These are phyloP conservation scores for Lochmaea crataegi DNA, from an alignment of 2,888 invertebrate genomes.

Conservation along the genomic window DNA sequence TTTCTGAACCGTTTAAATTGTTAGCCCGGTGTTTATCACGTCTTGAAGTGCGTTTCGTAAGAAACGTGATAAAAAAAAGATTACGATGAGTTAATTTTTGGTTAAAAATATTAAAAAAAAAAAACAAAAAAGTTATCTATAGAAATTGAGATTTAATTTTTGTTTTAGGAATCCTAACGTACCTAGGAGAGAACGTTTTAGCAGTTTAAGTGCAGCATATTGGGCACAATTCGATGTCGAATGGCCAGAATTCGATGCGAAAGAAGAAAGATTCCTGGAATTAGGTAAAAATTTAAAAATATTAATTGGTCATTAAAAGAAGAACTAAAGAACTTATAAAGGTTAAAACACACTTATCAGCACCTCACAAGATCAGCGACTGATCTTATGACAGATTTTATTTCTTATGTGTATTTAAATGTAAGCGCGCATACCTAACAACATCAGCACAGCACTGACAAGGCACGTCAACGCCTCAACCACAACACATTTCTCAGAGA, in stretches of 20 bases:
- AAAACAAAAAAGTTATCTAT: too few relatives aligned
- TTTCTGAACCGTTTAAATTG: not conserved
- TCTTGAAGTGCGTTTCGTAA: not conserved
- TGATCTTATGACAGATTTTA: too few relatives aligned
- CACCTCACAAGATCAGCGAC: too few relatives aligned
- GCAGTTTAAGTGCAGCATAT: slow-evolving; percentile 73
- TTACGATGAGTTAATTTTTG: too few relatives aligned
- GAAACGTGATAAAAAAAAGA: too few relatives aligned
- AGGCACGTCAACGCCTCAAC: too few relatives aligned
- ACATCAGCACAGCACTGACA: too few relatives aligned
- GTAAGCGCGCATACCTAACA: too few relatives aligned
- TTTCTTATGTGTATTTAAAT: too few relatives aligned
- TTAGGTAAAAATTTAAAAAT: slow-evolving; percentile 70
- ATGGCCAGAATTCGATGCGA: slow-evolving; percentile 86
- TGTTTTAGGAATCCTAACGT: slow-evolving; percentile 79
- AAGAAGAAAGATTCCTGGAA: slow-evolving; percentile 81
- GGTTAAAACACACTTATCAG: too few relatives aligned
- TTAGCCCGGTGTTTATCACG: not conserved
- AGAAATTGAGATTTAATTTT: not conserved
- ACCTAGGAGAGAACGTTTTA: slow-evolving; percentile 74
- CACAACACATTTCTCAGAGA: too few relatives aligned
- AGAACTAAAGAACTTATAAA: not conserved
- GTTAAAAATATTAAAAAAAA: too few relatives aligned
- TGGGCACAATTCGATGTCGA: slow-evolving; percentile 76
- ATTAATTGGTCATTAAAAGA: not conserved